phyloP scores from a whole-genome alignment of 2,888 invertebrate species.

The Suillia variegata region DNA sequence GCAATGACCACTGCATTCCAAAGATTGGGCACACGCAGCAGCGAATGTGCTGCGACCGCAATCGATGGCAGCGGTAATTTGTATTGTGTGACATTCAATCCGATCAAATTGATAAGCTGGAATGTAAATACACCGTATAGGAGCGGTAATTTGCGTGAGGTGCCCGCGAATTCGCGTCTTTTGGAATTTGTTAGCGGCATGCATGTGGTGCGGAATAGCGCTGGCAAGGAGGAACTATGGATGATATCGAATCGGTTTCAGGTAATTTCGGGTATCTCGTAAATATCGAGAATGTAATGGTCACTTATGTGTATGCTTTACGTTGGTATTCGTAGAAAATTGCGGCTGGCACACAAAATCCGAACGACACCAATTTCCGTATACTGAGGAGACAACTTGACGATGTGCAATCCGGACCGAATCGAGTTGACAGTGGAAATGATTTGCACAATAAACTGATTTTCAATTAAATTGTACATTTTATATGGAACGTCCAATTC shows the following conservation, averaged over 20 bases:
- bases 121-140: slow-evolving; percentile 68
- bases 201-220: slow-evolving; percentile 67
- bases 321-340: slow-evolving; percentile 61
- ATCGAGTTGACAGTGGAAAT: neutral
- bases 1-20: slow-evolving; percentile 62
- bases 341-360: slow-evolving; percentile 65
- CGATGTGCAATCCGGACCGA: slow-evolving; percentile 15
- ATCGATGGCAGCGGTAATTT: slow-evolving; percentile 58
- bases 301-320: neutral
- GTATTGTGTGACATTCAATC: slow-evolving; percentile 68
- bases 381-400: slow-evolving; percentile 32
- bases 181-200: slow-evolving; percentile 75
- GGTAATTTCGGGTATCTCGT: slow-evolving; percentile 33
- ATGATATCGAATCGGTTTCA: slow-evolving; percentile 71
- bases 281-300: too few species aligned
- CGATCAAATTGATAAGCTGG: slow-evolving; percentile 74
- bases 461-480: slow-evolving; percentile 16
- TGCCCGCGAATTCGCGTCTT: slow-evolving; percentile 65
- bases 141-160: slow-evolving; percentile 63
- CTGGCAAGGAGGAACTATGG: slow-evolving; percentile 69
- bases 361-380: slow-evolving; percentile 46
- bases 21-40: slow-evolving; percentile 64
- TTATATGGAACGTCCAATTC: neutral
- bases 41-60: slow-evolving; percentile 73
- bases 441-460: slow-evolving; percentile 27